Evolutionary conservation across 2,888 invertebrate species (phyloP).

Genomic region (Magallana nippona): DNA sequence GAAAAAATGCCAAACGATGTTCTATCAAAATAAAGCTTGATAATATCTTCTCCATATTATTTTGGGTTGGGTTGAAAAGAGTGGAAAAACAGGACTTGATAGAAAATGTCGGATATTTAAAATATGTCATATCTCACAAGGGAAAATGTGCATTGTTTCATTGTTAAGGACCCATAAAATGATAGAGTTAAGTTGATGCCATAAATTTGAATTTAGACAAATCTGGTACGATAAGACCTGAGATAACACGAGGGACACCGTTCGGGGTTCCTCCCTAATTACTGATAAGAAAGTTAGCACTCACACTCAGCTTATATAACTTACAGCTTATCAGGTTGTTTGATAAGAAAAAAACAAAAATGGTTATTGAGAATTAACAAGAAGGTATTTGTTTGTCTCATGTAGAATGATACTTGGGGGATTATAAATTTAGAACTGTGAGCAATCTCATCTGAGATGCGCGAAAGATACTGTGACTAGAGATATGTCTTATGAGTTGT

Average conservation of each 20-base stretch:
- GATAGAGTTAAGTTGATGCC: conserved; percentile 31
- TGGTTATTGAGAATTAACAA: conserved; percentile 44
- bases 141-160: conserved; percentile 33
- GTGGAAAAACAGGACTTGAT: background rate
- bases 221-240: conserved; percentile 48
- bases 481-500: conserved; percentile 24
- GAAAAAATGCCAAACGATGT: conserved; percentile 56
- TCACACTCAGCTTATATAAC: conserved; percentile 46
- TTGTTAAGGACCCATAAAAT: conserved; percentile 33
- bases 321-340: conserved; percentile 46
- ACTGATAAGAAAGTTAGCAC: conserved; percentile 40
- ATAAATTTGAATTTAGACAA: conserved; percentile 45
- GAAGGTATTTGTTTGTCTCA: conserved; percentile 32
- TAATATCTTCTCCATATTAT: conserved; percentile 27
- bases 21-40: conserved; percentile 36
- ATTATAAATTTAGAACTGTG: conserved; percentile 25
- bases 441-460: conserved; percentile 42
- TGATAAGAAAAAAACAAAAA: conserved; percentile 48
- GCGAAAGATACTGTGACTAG: conserved; percentile 10
- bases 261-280: conserved; percentile 50
- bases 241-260: conserved; percentile 51
- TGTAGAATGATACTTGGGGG: background rate
- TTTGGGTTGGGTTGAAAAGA: conserved; percentile 12
- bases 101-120: conserved; percentile 30
- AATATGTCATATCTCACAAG: conserved; percentile 21